Conservation (phyloP, 2,113 vertebrate species). For the Ellobius talpinus region DNA sequence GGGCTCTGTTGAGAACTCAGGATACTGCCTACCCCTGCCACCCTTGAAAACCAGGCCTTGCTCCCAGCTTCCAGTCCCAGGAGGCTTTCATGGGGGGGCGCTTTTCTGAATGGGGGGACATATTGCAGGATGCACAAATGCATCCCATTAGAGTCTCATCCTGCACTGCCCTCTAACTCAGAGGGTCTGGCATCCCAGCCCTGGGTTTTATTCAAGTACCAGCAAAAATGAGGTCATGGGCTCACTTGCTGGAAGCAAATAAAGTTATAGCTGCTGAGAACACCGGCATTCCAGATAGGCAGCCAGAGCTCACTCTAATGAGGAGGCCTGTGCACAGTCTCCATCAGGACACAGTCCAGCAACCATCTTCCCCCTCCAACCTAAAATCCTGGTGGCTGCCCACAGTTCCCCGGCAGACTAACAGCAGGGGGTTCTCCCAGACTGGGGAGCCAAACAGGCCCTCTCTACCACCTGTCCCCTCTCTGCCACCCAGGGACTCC, state of each 20-base stretch:
- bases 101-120: no score
- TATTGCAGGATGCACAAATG: neutral
- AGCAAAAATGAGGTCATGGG: neutral
- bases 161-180: neutral
- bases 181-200: neutral
- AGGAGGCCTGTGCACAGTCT: neutral
- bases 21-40: neutral
- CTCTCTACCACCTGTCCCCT: neutral
- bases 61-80: neutral
- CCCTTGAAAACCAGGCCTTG: neutral
- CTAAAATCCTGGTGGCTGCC: neutral
- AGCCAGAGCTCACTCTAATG: neutral
- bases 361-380: no score
- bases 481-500: neutral
- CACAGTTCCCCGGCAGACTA: neutral
- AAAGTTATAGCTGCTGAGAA: neutral
- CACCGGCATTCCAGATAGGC: neutral
- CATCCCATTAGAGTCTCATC: fast-evolving
- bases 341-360: neutral
- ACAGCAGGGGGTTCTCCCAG: neutral
- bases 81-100: neutral
- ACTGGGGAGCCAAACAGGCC: neutral
- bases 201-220: neutral
- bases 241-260: neutral
- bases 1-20: neutral